phyloP scores from a whole-genome alignment of 2,888 invertebrate genomes.

The Patella caerulea region DNA sequence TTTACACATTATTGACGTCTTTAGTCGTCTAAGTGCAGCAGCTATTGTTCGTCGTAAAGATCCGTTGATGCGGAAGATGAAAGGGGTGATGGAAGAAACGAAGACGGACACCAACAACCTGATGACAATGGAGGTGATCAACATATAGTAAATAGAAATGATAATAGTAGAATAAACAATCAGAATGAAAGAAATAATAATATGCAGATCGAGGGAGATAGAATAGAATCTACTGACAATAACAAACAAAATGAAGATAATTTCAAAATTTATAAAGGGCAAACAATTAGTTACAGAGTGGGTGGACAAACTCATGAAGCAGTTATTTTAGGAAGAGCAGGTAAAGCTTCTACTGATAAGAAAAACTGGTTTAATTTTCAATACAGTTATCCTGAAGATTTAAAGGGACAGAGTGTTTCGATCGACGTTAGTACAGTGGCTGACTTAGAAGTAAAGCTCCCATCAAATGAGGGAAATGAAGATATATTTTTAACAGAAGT shows the following conservation, averaged over 20 bases:
- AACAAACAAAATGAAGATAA: not conserved
- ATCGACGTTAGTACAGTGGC: too few species aligned
- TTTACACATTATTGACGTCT: slow-evolving; percentile 21
- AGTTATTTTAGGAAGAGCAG: slow-evolving; percentile 15
- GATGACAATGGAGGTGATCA: not conserved
- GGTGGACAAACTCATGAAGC: not conserved
- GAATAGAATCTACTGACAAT: not conserved
- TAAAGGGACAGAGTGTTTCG: too few species aligned
- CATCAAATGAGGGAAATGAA: too few species aligned
- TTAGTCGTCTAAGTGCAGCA: slow-evolving; percentile 15
- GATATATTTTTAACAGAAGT: too few species aligned
- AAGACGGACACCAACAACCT: not conserved
- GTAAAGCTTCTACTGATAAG: slow-evolving; percentile 16
- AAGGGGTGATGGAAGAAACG: too few species aligned
- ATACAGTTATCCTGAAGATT: too few species aligned
- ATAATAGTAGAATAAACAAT: too few species aligned
- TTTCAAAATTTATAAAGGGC: slow-evolving; percentile 3
- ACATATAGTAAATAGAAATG: not conserved
- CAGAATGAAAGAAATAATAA: too few species aligned
- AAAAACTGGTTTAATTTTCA: too few species aligned
- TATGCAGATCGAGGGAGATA: not conserved
- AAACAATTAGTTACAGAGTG: not conserved
- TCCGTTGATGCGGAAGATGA: too few species aligned
- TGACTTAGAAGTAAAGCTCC: too few species aligned
- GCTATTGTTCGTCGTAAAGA: slow-evolving; percentile 15